Percentiles rank a stretch among this genome's conserved stretches.
phyloP scores from a whole-genome alignment of 1,140 invertebrate genomes.

The Venustaconcha ellipsiformis region DNA sequence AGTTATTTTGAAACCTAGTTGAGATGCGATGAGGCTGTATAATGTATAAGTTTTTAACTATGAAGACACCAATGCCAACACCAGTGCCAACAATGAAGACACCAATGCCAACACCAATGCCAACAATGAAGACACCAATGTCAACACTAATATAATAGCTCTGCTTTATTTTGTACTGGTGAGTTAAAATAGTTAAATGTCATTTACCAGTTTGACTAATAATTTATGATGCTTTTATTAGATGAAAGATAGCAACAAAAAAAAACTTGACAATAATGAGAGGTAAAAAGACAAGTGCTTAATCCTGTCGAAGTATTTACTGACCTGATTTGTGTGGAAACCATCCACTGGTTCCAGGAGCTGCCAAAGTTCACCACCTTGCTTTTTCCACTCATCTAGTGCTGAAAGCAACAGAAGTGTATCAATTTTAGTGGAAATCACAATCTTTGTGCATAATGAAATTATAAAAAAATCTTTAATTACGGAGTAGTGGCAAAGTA shows the following conservation, averaged over 20 bases:
- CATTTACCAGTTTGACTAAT: not conserved
- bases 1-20: too few relatives aligned
- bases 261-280: not conserved
- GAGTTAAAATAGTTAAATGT: not conserved
- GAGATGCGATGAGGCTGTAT: too few relatives aligned
- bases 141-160: not conserved
- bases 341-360: conserved; percentile 72
- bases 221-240: not conserved
- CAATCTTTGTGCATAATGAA: too few relatives aligned
- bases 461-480: too few relatives aligned
- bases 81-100: not conserved
- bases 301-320: not conserved
- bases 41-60: too few relatives aligned
- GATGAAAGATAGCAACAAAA: not conserved
- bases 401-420: conserved; percentile 46
- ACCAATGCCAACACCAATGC: not conserved
- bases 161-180: not conserved
- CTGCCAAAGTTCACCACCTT: conserved; percentile 66
- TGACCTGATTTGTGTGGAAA: conserved; percentile 72
- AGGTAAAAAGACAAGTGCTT: not conserved
- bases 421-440: too few relatives aligned
- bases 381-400: conserved; percentile 62
- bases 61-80: not conserved
- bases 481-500: too few relatives aligned
- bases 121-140: too few relatives aligned